These are phyloP conservation scores for Fulmarus glacialis DNA, from an alignment of 2,113 vertebrate genomes.

Conservation along the genomic window DNA sequence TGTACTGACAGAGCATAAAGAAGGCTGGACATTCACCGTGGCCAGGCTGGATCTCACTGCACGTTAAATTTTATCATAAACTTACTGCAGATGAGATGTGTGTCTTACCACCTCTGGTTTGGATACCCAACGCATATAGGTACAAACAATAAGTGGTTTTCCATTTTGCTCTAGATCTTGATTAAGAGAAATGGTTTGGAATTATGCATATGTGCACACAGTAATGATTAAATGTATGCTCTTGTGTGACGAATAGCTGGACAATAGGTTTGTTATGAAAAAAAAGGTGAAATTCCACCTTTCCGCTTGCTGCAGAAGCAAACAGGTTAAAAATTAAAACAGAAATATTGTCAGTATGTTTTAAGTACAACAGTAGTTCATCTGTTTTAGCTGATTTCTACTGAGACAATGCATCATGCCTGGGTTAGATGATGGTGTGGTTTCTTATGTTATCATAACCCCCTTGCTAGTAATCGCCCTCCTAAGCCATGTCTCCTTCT, in stretches of 20 bases:
- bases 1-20: background rate
- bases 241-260: background rate
- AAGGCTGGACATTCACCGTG: background rate
- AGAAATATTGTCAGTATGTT: background rate
- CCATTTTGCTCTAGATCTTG: background rate
- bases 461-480: background rate
- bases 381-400: background rate
- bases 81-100: background rate
- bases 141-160: background rate
- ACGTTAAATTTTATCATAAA: background rate
- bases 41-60: background rate
- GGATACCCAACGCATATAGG: background rate
- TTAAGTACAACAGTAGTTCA: background rate
- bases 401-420: background rate
- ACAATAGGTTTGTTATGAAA: background rate
- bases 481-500: conserved; percentile 48
- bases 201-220: background rate
- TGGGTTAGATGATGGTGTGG: background rate
- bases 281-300: background rate
- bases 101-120: background rate
- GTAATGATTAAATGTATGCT: background rate
- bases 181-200: background rate
- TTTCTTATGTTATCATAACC: background rate
- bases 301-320: background rate
- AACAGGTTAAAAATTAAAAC: background rate